Conservation (phyloP, 2,888 invertebrate species). For the Bellardia bayeri region DNA sequence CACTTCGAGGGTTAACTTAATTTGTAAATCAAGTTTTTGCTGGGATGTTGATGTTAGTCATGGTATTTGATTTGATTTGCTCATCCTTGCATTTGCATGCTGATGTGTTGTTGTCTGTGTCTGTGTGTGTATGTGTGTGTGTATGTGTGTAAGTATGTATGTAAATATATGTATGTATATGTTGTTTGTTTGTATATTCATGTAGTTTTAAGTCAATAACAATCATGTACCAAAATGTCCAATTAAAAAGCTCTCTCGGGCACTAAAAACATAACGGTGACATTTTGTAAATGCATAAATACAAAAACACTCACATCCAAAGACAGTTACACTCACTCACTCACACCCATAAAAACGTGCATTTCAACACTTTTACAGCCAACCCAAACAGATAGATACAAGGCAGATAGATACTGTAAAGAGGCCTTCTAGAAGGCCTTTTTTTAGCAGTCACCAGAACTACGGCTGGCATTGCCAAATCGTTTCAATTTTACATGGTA, state of each 20-base stretch:
- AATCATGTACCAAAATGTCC: conserved; percentile 67
- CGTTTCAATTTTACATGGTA: too few species aligned
- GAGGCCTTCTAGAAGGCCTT: too few species aligned
- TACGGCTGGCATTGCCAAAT: too few species aligned
- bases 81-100: neutral
- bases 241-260: conserved; percentile 68
- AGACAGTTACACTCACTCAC: neutral
- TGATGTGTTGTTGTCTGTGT: conserved; percentile 5
- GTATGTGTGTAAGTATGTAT: neutral
- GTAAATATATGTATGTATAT: neutral
- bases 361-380: conserved; percentile 15
- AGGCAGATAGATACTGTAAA: too few species aligned
- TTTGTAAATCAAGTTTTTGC: too few species aligned
- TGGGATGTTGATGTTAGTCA: neutral
- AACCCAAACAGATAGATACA: neutral
- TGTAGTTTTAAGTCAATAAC: conserved; percentile 62
- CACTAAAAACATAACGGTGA: conserved; percentile 63
- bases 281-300: conserved; percentile 56
- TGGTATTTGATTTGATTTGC: neutral
- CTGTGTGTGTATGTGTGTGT: neutral
- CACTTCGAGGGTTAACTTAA: too few species aligned
- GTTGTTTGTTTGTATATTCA: conserved; percentile 42
- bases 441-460: too few species aligned
- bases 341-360: neutral
- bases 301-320: conserved; percentile 16